Percentiles rank a stretch among this genome's conserved stretches.
Conservation (phyloP, 2,113 vertebrate species). For the Dendrocopos noguchii region DNA sequence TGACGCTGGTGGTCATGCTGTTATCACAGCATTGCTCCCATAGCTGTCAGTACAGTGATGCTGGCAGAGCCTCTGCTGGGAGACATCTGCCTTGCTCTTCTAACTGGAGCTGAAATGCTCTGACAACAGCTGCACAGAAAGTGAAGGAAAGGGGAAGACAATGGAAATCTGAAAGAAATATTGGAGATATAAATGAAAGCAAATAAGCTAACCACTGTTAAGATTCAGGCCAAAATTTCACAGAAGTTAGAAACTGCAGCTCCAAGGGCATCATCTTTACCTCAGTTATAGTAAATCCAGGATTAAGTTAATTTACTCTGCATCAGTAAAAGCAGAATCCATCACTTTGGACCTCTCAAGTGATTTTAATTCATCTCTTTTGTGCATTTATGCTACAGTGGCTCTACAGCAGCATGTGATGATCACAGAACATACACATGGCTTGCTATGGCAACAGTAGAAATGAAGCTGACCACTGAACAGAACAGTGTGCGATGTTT, state of each 20-base stretch:
- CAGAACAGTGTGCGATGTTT: background rate
- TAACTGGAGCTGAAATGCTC: background rate
- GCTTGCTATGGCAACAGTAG: background rate
- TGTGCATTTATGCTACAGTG: background rate
- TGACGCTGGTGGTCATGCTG: conserved; percentile 32
- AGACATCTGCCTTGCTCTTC: conserved; percentile 52
- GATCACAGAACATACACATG: background rate
- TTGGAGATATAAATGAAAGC: conserved; percentile 21
- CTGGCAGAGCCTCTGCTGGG: conserved; percentile 51
- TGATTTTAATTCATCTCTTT: background rate
- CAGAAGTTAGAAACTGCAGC: background rate
- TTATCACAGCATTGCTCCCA: conserved; percentile 23
- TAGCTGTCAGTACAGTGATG: conserved; percentile 61
- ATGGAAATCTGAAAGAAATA: conserved; percentile 8
- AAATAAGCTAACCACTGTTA: background rate
- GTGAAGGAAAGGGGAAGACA: conserved; percentile 31
- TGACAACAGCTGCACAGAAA: conserved; percentile 64
- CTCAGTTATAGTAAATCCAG: background rate
- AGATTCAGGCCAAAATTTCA: background rate
- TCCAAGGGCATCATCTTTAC: background rate
- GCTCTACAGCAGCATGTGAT: background rate
- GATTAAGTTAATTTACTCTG: background rate
- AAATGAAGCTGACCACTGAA: background rate
- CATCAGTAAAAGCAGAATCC: background rate
- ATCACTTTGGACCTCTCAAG: background rate